Evolutionary conservation across 1,140 invertebrate species (phyloP), one percentile per base, ranked within the genome.

Genomic region (Drosophila gunungcola): DNA sequence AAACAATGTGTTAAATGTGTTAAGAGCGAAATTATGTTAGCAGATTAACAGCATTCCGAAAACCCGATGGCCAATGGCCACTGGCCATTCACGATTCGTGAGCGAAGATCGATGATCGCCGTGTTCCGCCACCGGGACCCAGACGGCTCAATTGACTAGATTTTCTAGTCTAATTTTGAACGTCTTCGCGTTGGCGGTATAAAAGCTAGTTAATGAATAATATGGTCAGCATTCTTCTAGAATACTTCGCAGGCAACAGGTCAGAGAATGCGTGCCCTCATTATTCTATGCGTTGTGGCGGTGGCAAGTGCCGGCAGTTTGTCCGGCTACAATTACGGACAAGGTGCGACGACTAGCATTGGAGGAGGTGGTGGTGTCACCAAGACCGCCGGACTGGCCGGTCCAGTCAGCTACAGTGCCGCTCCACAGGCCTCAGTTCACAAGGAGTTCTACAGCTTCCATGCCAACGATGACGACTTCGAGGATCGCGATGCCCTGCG

Each of bases 21-120:
- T 89, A 89, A 89, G 84, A 89, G 84, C 84, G 84, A 89, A 89
- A 89, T 89, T 89, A 89, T 89, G 84, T 89, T 89, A 89, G 82
- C 84, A 89, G 84, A 89, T 89, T 89, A 80, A 77, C 84, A 89
- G 69, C 84, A 89, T 89, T 89, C 85, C 84, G 60, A 77, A 74
- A 76, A 69, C 75, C 60, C 55, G 77, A 84, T 69, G 68, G 78
- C 74, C 82, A 80, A 70, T 78, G 36, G 61, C 56, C 55, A 65
- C 72, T 73, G 55, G 42, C 69, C 49, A 64, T 25, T 62, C 51
- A 57, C 69, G 60, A 65, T 52, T 67, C 45, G 68, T 32, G 41
- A 56, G 64, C 60, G 34, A 41, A 43, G 54, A 65, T 64, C 64
- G 53, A 38, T 62, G 60, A 52, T 75, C 42, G 36, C 36, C n/a